These are phyloP conservation scores for Rhea pennata DNA, from an alignment of 2,113 vertebrate genomes.

Conservation along the genomic window DNA sequence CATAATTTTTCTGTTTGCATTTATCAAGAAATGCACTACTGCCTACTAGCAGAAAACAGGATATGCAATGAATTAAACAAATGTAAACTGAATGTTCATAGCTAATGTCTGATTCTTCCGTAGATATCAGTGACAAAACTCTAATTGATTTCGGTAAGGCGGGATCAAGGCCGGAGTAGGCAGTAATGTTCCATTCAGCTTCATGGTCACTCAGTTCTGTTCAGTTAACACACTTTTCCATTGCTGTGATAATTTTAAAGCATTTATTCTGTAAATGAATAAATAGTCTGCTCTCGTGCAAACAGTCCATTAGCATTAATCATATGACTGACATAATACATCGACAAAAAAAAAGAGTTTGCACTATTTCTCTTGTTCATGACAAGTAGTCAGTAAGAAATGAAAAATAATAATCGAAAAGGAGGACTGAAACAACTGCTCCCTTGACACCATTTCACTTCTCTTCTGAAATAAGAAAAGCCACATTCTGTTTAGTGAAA, in stretches of 20 bases:
- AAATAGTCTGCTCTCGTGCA: conserved; percentile 28
- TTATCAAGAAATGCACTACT: background rate
- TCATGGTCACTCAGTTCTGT: background rate
- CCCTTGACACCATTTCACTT: background rate
- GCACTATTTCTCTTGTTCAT: background rate
- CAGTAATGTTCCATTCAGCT: background rate
- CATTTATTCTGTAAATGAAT: conserved; percentile 48
- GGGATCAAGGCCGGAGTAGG: background rate
- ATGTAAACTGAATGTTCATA: background rate
- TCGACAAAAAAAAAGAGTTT: background rate
- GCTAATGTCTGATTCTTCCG: conserved; percentile 3
- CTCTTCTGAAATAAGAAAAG: background rate
- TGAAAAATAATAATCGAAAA: background rate
- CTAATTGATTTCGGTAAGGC: background rate
- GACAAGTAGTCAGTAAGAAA: background rate
- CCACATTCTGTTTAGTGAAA: background rate
- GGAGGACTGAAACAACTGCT: background rate
- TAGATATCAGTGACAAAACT: background rate
- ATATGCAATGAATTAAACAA: background rate
- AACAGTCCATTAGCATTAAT: conserved; percentile 52
- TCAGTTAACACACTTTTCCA: conserved; percentile 28
- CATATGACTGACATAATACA: background rate
- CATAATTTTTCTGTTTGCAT: background rate
- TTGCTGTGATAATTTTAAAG: conserved; percentile 21
- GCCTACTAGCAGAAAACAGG: background rate